Conservation (phyloP, 2,113 vertebrate genomes). For the Oryzias woworae region DNA sequence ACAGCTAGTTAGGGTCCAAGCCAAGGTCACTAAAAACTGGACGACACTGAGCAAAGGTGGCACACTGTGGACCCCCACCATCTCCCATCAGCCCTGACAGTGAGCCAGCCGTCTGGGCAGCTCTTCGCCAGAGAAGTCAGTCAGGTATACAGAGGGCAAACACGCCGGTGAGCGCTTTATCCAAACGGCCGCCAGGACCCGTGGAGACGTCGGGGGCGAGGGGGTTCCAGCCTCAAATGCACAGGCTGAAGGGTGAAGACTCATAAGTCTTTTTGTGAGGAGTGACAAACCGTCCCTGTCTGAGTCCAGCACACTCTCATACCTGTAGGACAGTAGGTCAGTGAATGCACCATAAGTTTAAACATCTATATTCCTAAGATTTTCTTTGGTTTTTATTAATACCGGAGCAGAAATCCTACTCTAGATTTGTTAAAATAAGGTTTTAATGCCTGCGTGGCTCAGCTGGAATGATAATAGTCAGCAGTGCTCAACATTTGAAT, state of each 20-base stretch:
- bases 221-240: background rate
- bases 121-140: conserved; percentile 27
- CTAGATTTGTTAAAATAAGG: too few relatives aligned
- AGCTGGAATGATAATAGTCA: too few relatives aligned
- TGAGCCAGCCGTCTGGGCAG: conserved; percentile 32
- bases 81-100: conserved; percentile 44
- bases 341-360: too few relatives aligned
- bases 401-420: too few relatives aligned
- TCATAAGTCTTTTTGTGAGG: background rate
- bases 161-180: background rate
- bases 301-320: conserved; percentile 29
- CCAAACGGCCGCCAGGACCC: background rate
- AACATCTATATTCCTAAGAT: too few relatives aligned
- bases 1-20: conserved; percentile 65
- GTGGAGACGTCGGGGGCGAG: conserved; percentile 33
- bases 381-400: too few relatives aligned
- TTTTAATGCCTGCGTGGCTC: too few relatives aligned
- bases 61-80: conserved; percentile 15
- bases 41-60: conserved; percentile 49
- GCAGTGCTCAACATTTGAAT: too few relatives aligned
- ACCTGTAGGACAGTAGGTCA: conserved; percentile 15
- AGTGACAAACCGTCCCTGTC: conserved; percentile 29
- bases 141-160: conserved; percentile 50
- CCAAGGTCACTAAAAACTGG: conserved; percentile 77
- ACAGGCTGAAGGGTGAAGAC: too few relatives aligned